A percentile compares a stretch with the other conserved stretches of the same genome.
phyloP scores from a whole-genome alignment of 2,888 invertebrate genomes.

The Folsomia manolachei region DNA sequence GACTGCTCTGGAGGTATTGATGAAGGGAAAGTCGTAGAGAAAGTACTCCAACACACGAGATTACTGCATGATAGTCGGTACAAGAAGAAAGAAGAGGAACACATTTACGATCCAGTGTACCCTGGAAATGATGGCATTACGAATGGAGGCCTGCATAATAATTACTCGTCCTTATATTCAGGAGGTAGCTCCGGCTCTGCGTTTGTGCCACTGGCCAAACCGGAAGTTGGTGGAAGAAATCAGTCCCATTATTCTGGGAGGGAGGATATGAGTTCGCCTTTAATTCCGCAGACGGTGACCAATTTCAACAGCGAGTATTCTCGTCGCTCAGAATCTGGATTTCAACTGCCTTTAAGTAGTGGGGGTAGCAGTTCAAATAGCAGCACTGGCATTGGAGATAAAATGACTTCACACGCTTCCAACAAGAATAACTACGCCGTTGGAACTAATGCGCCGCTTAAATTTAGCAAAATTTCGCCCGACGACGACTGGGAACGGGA shows the following conservation, averaged over 20 bases:
- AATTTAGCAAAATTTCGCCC: constrained; percentile 13
- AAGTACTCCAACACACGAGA: constrained; percentile 24
- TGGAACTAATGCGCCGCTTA: constrained; percentile 20
- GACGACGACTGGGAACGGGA: background rate
- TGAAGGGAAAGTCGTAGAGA: constrained; percentile 16
- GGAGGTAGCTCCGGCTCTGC: background rate
- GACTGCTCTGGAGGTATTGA: background rate
- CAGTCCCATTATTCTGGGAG: background rate
- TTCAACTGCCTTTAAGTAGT: constrained; percentile 9
- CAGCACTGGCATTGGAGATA: constrained; percentile 22
- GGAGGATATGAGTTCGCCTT: constrained; percentile 23
- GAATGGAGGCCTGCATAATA: no score
- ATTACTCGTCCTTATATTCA: background rate
- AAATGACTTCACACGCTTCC: background rate
- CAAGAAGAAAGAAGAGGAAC: constrained; percentile 18
- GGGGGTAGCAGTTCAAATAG: constrained; percentile 27
- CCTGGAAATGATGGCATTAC: background rate
- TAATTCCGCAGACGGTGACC: constrained; percentile 36
- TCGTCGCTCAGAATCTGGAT: background rate
- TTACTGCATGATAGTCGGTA: constrained; percentile 12
- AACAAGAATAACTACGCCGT: no score
- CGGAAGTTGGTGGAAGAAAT: background rate
- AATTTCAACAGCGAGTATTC: constrained; percentile 12
- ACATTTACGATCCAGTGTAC: constrained; percentile 39
- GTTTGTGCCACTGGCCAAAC: background rate